Evolutionary conservation across 2,113 vertebrate genomes (phyloP).

Genomic region (Tichodroma muraria): DNA sequence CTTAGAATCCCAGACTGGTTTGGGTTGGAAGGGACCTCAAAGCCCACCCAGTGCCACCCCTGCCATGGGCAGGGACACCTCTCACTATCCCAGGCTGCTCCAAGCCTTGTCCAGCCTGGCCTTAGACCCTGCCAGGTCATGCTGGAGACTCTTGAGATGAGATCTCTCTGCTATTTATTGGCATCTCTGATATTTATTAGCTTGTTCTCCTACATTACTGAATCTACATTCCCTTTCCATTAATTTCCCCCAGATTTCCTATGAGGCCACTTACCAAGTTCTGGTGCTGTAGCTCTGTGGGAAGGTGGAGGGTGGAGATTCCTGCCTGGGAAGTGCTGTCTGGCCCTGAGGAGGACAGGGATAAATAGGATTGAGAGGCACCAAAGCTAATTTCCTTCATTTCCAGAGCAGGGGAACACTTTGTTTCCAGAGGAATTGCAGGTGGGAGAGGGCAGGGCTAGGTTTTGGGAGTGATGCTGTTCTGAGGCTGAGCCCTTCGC

Average conservation of each 20-base stretch:
- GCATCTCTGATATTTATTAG: neutral
- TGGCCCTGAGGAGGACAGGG: neutral
- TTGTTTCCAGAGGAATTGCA: neutral
- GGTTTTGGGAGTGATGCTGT: neutral
- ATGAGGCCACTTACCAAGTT: neutral
- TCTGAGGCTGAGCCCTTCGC: neutral
- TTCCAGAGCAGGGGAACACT: rapidly evolving
- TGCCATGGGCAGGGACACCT: neutral
- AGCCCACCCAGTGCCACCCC: neutral
- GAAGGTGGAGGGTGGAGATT: neutral
- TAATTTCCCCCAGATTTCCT: neutral
- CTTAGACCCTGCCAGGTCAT: neutral
- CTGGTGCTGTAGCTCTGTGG: rapidly evolving
- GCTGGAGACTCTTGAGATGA: neutral
- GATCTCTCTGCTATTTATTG: neutral
- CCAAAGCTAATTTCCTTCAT: neutral
- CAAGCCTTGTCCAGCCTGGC: rapidly evolving
- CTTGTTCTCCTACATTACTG: rapidly evolving
- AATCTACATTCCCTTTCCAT: neutral
- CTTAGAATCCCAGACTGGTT: too few species aligned
- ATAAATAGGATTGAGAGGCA: too few species aligned
- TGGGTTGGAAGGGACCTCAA: neutral
- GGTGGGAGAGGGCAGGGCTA: neutral
- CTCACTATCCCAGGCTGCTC: rapidly evolving
- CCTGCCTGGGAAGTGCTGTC: neutral